Conservation (phyloP, 2,113 vertebrate species). For the Micromys minutus region DNA sequence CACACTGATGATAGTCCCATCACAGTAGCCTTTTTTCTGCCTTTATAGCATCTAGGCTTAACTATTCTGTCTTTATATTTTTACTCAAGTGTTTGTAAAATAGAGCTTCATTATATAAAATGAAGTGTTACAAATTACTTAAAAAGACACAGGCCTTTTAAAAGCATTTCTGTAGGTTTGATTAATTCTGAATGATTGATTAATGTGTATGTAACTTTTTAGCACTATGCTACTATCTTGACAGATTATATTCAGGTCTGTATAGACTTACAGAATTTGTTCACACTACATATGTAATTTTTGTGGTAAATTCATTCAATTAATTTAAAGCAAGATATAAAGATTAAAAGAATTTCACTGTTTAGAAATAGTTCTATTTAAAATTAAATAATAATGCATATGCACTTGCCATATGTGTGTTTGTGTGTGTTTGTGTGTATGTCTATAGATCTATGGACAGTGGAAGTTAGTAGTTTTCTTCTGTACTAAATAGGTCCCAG, state of each 20-base stretch:
- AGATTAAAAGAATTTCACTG: not conserved
- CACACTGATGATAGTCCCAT: not conserved
- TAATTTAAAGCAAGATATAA: not conserved
- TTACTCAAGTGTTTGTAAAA: not conserved
- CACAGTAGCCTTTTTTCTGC: not conserved
- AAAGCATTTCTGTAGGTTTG: not conserved
- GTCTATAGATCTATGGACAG: not conserved
- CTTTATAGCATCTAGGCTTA: not conserved
- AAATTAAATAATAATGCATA: not conserved
- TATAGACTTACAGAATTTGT: not conserved
- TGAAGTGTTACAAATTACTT: not conserved
- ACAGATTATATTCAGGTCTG: not conserved
- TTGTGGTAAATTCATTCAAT: not conserved
- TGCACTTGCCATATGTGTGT: not conserved
- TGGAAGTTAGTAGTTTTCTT: not conserved
- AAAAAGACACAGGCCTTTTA: not conserved
- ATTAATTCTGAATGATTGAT: not conserved
- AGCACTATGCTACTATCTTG: not conserved
- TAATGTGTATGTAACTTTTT: not conserved
- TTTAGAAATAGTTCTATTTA: not conserved
- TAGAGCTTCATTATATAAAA: not conserved
- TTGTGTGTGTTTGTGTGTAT: not conserved
- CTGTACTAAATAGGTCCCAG: not conserved
- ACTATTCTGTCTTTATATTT: not conserved
- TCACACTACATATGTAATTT: not conserved